Evolutionary conservation across 2,888 invertebrate genomes (phyloP).

Genomic region (Amphipyra tragopoginis): DNA sequence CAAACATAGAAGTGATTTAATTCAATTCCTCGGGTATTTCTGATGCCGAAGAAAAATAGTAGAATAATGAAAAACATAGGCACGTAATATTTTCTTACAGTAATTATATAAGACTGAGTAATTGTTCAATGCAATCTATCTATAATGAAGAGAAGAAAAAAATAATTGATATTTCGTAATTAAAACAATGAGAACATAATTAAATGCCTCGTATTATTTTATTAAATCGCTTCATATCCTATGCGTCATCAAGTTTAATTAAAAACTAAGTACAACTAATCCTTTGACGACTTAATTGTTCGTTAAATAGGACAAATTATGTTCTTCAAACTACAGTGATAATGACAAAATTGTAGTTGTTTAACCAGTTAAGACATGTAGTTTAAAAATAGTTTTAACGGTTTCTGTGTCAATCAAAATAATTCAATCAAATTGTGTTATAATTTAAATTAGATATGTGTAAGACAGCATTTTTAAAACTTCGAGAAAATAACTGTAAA

Average conservation of each 20-base stretch:
- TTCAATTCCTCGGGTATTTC: constrained; percentile 25
- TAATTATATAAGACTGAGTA: constrained; percentile 28
- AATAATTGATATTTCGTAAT: constrained; percentile 18
- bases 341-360: constrained; percentile 69
- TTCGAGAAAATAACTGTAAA: too few species aligned
- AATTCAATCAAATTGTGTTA: background rate
- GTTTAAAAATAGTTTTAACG: constrained; percentile 12
- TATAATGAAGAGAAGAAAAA: constrained; percentile 13
- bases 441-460: background rate
- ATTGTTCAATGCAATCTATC: constrained; percentile 22
- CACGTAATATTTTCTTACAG: constrained; percentile 16
- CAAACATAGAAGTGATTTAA: background rate
- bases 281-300: constrained; percentile 51
- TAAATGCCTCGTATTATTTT: constrained; percentile 17
- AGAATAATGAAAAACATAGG: background rate
- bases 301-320: constrained; percentile 60
- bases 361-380: constrained; percentile 40
- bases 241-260: constrained; percentile 35
- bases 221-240: constrained; percentile 5
- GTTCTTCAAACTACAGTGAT: constrained; percentile 58
- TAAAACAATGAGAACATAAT: constrained; percentile 16
- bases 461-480: too few species aligned
- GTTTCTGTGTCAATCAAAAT: background rate
- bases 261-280: constrained; percentile 37
- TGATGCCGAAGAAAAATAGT: constrained; percentile 9